These are phyloP conservation scores for Serripes groenlandicus DNA, from an alignment of 2,888 invertebrate species.

Conservation along the genomic window DNA sequence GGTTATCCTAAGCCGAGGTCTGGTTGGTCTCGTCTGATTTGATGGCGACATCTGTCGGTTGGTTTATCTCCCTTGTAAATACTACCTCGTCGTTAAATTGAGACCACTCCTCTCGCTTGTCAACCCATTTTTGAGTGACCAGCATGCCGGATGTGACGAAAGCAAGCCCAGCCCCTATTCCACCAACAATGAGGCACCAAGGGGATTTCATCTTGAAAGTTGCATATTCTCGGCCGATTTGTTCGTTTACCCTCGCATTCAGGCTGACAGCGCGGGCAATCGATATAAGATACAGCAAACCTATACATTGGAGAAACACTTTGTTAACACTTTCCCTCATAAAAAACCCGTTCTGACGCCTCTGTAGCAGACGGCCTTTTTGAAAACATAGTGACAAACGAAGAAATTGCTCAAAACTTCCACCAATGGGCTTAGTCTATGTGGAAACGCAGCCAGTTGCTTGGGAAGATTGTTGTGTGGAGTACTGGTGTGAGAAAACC, in stretches of 20 bases:
- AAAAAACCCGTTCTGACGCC: background rate
- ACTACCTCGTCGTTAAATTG: conserved; percentile 33
- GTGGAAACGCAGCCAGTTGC: too few relatives aligned
- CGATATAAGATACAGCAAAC: conserved; percentile 35
- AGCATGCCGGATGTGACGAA: conserved; percentile 37
- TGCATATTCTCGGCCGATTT: background rate
- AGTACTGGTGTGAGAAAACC: too few relatives aligned
- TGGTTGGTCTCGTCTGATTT: too few relatives aligned
- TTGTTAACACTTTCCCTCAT: background rate
- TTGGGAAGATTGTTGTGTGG: too few relatives aligned
- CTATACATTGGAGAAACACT: conserved; percentile 21
- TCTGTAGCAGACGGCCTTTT: background rate
- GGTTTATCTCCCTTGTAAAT: conserved; percentile 4
- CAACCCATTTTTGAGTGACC: conserved; percentile 24
- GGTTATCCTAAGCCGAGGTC: too few relatives aligned
- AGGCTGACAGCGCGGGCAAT: conserved; percentile 21
- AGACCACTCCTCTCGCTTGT: conserved; percentile 27
- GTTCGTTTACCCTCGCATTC: background rate
- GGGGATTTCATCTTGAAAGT: conserved; percentile 19
- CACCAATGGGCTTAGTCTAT: too few relatives aligned
- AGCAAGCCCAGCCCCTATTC: conserved; percentile 47
- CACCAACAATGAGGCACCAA: conserved; percentile 43
- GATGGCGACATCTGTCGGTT: too few relatives aligned
- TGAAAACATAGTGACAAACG: background rate
- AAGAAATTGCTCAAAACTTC: background rate